Conservation (phyloP, 2,888 invertebrate genomes). For the Actias luna region DNA sequence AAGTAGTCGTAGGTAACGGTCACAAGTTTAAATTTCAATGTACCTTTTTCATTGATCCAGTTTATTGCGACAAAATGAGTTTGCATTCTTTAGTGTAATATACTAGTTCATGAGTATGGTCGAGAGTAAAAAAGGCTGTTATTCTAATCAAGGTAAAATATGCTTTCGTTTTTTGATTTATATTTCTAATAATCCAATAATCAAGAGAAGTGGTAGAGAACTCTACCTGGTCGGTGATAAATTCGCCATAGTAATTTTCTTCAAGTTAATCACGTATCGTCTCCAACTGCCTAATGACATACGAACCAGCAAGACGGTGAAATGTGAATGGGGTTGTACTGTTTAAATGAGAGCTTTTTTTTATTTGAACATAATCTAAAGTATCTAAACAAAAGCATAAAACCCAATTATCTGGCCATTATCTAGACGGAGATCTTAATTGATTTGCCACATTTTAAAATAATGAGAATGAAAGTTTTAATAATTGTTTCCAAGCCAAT, state of each 20-base stretch:
- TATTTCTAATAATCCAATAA: neutral
- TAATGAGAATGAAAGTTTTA: constrained; percentile 10
- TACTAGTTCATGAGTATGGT: neutral
- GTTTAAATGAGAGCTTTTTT: neutral
- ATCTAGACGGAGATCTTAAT: constrained; percentile 58
- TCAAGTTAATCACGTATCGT: no score
- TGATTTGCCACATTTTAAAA: constrained; percentile 37
- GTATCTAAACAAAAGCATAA: neutral
- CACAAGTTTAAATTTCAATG: no score
- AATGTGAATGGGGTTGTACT: no score
- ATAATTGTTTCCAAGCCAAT: constrained; percentile 5
- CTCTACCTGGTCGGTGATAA: no score
- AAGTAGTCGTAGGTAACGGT: no score
- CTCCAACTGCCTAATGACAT: no score
- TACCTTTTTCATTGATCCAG: no score
- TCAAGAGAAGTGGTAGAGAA: no score
- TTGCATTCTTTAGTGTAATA: no score
- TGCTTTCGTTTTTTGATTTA: neutral
- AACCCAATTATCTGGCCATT: constrained; percentile 21
- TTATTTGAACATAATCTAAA: constrained; percentile 2
- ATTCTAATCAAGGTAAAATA: neutral
- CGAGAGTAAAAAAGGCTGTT: neutral
- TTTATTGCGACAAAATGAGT: no score
- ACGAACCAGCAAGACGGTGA: no score
- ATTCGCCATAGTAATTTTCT: no score